Percentiles rank a stretch among this genome's conserved stretches.
These are phyloP conservation scores for Ellobius talpinus DNA, from an alignment of 2,113 vertebrate species.

Conservation along the genomic window DNA sequence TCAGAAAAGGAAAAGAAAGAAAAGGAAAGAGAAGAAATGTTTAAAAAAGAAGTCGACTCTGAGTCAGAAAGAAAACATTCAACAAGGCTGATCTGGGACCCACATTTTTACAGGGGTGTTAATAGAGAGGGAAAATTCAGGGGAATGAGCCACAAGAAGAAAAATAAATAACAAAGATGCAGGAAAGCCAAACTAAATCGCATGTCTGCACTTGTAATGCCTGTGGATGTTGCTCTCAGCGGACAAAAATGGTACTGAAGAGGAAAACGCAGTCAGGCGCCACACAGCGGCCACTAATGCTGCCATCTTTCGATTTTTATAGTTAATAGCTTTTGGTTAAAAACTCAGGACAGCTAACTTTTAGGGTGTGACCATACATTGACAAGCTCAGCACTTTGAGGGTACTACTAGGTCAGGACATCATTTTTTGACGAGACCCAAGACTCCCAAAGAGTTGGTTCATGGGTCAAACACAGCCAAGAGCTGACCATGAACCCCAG, in stretches of 20 bases:
- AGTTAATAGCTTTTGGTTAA: not conserved
- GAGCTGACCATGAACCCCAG: too few species aligned
- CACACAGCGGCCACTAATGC: not conserved
- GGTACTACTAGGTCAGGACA: not conserved
- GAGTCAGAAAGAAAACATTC: not conserved
- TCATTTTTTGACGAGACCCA: too few species aligned
- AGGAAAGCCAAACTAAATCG: not conserved
- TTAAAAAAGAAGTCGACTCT: accelerated
- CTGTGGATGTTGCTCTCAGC: accelerated
- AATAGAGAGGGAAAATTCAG: accelerated
- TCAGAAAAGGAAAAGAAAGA: not conserved
- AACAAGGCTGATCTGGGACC: accelerated
- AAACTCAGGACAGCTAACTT: not conserved
- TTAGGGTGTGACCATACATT: too few species aligned
- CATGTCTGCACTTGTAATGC: accelerated
- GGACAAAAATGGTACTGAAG: not conserved
- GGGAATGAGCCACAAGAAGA: not conserved
- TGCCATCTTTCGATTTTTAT: not conserved
- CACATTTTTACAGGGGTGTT: not conserved
- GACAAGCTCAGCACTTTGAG: not conserved
- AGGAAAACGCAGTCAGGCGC: not conserved
- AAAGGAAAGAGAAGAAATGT: not conserved
- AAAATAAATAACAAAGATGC: not conserved
- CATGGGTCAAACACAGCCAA: accelerated
- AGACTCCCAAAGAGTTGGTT: not conserved